Conservation (phyloP, 2,113 vertebrate genomes). For the Macaca fascicularis region DNA sequence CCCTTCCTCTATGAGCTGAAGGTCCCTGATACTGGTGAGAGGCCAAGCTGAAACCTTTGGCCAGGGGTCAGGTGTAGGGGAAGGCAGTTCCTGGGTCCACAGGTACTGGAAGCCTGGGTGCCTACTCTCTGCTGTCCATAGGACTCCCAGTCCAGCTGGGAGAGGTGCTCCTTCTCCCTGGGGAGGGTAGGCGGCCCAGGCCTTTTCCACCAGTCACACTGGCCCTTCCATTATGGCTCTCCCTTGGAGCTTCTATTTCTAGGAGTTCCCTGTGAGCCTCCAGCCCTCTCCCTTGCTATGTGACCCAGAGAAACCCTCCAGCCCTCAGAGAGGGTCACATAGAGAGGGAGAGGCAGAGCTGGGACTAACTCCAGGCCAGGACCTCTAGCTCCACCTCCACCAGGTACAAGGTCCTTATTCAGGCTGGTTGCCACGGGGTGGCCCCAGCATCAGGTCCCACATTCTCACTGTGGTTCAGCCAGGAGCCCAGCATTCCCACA, state of each 20-base stretch:
- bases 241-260: not conserved
- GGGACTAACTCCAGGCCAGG: not conserved
- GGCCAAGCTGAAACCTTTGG: not conserved
- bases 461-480: not conserved
- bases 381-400: not conserved
- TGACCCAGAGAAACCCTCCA: not conserved
- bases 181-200: not conserved
- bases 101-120: not conserved
- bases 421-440: not conserved
- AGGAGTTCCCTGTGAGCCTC: not conserved
- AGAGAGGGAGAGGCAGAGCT: not conserved
- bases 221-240: not conserved
- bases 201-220: not conserved
- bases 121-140: not conserved
- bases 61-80: not conserved
- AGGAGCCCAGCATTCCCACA: not conserved
- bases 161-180: not conserved
- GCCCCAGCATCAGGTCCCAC: not conserved
- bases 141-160: not conserved
- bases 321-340: not conserved
- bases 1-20: not conserved
- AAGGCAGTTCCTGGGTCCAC: not conserved
- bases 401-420: not conserved
- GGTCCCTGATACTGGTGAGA: not conserved
- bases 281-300: not conserved